These are phyloP conservation scores for Drosophila formosana DNA, from an alignment of 2,888 invertebrate species.

Conservation along the genomic window DNA sequence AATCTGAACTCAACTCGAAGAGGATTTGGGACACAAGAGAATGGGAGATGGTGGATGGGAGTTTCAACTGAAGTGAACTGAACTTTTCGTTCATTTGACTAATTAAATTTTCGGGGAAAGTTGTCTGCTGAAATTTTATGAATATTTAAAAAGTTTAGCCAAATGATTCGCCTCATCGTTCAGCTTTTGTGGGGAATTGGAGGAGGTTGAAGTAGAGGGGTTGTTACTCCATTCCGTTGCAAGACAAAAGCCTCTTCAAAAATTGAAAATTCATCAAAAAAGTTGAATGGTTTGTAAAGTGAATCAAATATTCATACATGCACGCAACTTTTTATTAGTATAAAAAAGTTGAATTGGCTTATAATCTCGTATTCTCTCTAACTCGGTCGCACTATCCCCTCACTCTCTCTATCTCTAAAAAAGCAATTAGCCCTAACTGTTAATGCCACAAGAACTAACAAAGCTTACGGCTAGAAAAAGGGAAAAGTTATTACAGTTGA, in stretches of 20 bases:
- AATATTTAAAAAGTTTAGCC: constrained; percentile 73
- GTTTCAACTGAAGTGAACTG: constrained; percentile 34
- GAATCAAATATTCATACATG: constrained; percentile 79
- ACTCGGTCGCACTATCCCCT: background rate
- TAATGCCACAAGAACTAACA: constrained; percentile 35
- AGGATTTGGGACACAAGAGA: too few relatives aligned
- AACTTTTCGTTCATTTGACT: constrained; percentile 77
- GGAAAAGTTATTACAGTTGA: constrained; percentile 28
- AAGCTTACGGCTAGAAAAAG: constrained; percentile 10
- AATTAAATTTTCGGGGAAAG: constrained; percentile 66
- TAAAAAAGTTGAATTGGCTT: constrained; percentile 72
- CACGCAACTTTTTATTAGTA: constrained; percentile 71
- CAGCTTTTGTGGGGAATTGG: constrained; percentile 3
- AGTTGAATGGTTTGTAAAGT: constrained; percentile 69
- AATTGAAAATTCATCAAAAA: constrained; percentile 82
- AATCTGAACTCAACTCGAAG: background rate
- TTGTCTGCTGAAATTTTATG: constrained; percentile 71
- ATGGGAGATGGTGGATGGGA: background rate
- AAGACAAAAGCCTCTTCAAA: constrained; percentile 73
- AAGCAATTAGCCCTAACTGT: constrained; percentile 66
- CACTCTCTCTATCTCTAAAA: constrained; percentile 31
- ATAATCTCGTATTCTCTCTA: constrained; percentile 55
- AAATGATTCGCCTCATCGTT: constrained; percentile 60
- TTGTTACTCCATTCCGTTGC: background rate
- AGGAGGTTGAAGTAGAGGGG: background rate